Evolutionary conservation across 2,797 vertebrate species (phyloP).

Genomic region (Poecilia wingei): DNA sequence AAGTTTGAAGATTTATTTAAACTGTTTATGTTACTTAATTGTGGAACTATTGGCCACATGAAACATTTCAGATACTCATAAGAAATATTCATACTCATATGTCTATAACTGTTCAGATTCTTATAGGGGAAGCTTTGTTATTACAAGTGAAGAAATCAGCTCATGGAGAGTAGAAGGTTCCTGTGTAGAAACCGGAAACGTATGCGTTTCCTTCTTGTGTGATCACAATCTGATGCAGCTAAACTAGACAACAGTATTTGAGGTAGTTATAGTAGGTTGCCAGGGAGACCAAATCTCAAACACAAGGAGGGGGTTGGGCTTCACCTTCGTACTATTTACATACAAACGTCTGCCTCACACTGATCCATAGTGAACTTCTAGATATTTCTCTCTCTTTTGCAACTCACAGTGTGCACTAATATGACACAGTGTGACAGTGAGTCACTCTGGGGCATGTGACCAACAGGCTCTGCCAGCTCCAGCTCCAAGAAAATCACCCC

Average conservation of each 20-base stretch:
- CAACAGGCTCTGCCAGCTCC: constrained; percentile 1
- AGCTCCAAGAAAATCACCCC: neutral
- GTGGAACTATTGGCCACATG: neutral
- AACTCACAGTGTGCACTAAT: constrained; percentile 1
- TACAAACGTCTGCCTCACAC: constrained; percentile 7
- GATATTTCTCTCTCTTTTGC: neutral
- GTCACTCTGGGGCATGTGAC: constrained; percentile 29
- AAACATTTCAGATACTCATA: neutral
- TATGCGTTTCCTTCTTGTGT: neutral
- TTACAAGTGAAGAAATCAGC: neutral
- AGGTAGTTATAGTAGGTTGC: constrained; percentile 26
- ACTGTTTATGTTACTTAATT: neutral
- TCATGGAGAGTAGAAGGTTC: neutral
- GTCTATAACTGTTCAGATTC: neutral
- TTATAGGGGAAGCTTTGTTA: neutral
- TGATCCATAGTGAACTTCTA: neutral
- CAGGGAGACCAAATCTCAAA: constrained; percentile 32
- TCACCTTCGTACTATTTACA: neutral
- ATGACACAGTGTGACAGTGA: constrained; percentile 24
- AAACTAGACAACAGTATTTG: constrained; percentile 24
- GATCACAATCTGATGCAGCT: constrained; percentile 10
- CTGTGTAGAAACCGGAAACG: constrained; percentile 18
- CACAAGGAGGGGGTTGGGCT: constrained; percentile 2
- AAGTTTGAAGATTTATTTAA: neutral
- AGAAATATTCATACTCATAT: neutral